Evolutionary conservation across 2,797 vertebrate genomes (phyloP).

Genomic region (Aeoliscus strigatus): DNA sequence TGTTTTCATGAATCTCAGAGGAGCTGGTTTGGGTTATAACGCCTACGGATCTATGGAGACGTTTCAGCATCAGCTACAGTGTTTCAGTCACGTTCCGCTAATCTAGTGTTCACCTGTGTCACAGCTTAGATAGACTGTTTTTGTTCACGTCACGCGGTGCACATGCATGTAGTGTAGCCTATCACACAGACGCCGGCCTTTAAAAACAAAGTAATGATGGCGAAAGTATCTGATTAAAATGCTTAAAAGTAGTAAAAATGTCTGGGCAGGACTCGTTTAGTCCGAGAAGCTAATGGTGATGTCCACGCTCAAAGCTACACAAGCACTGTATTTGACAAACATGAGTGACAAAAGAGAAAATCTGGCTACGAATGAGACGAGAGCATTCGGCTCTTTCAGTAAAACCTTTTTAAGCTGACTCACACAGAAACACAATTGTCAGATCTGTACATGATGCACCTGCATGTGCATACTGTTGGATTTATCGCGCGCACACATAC

Average conservation of each 20-base stretch:
- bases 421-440: constrained; percentile 14
- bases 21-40: too few relatives aligned
- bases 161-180: constrained; percentile 26
- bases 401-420: constrained; percentile 1
- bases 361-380: too few relatives aligned
- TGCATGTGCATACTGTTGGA: constrained; percentile 28
- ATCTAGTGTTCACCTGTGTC: constrained; percentile 34
- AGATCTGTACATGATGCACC: constrained; percentile 48
- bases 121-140: constrained; percentile 48
- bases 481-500: constrained; percentile 24
- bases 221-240: background rate
- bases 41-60: background rate
- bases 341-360: too few relatives aligned
- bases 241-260: constrained; percentile 6
- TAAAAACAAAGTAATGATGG: constrained; percentile 2
- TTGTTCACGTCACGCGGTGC: constrained; percentile 24
- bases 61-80: constrained; percentile 4
- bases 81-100: constrained; percentile 6
- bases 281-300: too few relatives aligned
- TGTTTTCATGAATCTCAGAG: too few relatives aligned
- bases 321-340: too few relatives aligned
- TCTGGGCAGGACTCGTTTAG: too few relatives aligned
- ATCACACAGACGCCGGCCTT: constrained; percentile 25
- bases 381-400: too few relatives aligned
- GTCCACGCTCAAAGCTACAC: too few relatives aligned